Percentiles rank a stretch among this genome's conserved stretches.
Conservation (phyloP, 2,113 vertebrate genomes). For the Oreochromis niloticus region DNA sequence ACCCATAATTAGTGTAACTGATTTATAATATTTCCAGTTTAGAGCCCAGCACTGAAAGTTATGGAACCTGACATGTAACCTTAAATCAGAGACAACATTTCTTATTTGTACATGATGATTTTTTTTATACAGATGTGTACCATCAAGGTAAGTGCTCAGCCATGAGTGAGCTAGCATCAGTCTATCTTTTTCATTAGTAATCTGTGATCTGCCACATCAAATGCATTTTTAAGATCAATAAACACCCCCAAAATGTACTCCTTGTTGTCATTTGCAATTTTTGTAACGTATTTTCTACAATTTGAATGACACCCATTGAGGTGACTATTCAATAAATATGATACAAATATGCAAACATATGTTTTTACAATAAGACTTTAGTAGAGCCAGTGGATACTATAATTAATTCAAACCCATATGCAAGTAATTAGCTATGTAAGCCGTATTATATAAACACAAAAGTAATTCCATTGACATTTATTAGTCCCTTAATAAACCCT, state of each 20-base stretch:
- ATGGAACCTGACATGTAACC: not conserved
- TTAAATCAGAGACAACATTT: not conserved
- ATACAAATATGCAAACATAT: not conserved
- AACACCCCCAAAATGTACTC: not conserved
- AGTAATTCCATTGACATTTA: not conserved
- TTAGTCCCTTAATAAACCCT: not conserved
- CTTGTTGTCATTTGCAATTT: not conserved
- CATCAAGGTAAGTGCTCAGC: not conserved
- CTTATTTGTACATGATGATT: not conserved
- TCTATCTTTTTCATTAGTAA: not conserved
- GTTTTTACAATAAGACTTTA: not conserved
- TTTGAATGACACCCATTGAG: not conserved
- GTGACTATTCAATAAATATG: not conserved
- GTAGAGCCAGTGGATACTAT: too few relatives aligned
- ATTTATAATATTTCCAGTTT: not conserved
- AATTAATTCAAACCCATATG: not conserved
- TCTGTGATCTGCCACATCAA: not conserved
- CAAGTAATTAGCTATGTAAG: not conserved
- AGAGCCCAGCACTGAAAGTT: not conserved
- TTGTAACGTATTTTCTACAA: not conserved
- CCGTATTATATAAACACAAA: not conserved
- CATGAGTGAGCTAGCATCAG: not conserved
- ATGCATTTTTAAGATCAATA: not conserved
- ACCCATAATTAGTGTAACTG: not conserved
- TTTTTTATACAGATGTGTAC: not conserved